Base-by-base conservation (phyloP, 2,113 vertebrate genomes). In the Aegithalos caudatus region DNA sequence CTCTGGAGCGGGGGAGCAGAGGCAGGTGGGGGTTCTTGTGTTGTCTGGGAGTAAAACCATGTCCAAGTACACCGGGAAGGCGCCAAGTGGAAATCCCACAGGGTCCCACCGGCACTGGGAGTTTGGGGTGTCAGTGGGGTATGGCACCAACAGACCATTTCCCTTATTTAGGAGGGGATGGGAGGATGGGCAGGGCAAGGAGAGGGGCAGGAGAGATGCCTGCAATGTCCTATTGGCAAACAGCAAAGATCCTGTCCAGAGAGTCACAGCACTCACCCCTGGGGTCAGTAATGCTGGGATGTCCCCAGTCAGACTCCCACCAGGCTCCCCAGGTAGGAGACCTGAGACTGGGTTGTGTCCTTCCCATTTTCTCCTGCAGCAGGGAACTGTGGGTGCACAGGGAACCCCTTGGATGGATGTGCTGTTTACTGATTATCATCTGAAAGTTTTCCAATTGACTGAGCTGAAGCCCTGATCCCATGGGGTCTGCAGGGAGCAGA, bases 71-170 rank as follows among this genome's bases (percentile, higher is more conserved):
- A 16, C 35, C 0, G 0, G 44, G 38, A 58, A 66, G 23, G 64
- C 0, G 0, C n/a, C 2, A 1, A 25, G 51, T 0, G 6, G 51
- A 72, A 85, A 44, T 57, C 14, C n/a, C 64, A 11, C 0, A 5
- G 76, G 42, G 40, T n/a, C 10, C 22, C 12, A 1, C 0, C 0
- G 44, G 4, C 4, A 0, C 69, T 0, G 4, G 44, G 38, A 58
- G 42, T 58, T 45, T 14, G 51, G 78, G 73, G 44, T 57, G 0
- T 10, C 18, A 0, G 58, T 17, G 79, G 81, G 79, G 79, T 17
- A 51, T 38, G 60, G 72, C 72, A 47, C 29, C 53, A 42, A 19
- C 17, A 25, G 58, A 37, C 38, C 2, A 0, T 23, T 37, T 22
- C n/a, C 50, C 70, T 50, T 14, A 8, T 8, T 54, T 7, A 9